Base-by-base conservation (phyloP, 1,140 invertebrate genomes). In the Drosophila sp. region DNA sequence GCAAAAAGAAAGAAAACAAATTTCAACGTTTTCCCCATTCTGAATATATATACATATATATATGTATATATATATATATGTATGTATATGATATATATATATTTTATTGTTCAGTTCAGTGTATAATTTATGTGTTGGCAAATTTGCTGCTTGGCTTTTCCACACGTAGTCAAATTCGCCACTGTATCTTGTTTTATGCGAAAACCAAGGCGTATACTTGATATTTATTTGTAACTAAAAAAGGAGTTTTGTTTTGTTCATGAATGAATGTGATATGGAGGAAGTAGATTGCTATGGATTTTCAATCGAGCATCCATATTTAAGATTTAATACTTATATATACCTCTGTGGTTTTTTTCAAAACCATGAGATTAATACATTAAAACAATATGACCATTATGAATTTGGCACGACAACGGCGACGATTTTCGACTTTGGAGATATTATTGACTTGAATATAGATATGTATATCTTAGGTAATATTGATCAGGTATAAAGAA, bases 11-110 rank as follows among this genome's bases (percentile, higher is more conserved):
- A 50, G 23, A 50, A 27, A 50, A 23, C 17, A 50, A 72, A 87
- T 79, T 83, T 87, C 74, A 67, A 55, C 69, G 44, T 75, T 72
- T 81, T 85, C 50, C 61, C 60, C 79, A 87, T 86, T 86, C 83
- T 76, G 83, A 89, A 86, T 87, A 79, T 76, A 87, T 79, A 78
- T 66, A 66, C 32, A 60, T 63, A 23, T 29, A 55, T 55, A n/a
- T 44, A 44, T n/a, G 11, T 29, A 61, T 61, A 27, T 44, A 60
- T 29, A 40, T 35, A 23, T 11, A 61, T 61, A 30, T 27, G n/a
- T 38, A 23, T 35, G 29, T 47, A 17, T 57, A 17, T 17, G 17
- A 3, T 56, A 5, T 33, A 6, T 17, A 60, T 35, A 30, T 55
- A 10, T 29, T 40, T 33, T 17, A 32, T 47, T 11, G 5, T 58